A percentile compares a stretch with the other conserved stretches of the same genome.
Evolutionary conservation across 2,888 invertebrate species (phyloP).

Genomic region (Blomia tropicalis): DNA sequence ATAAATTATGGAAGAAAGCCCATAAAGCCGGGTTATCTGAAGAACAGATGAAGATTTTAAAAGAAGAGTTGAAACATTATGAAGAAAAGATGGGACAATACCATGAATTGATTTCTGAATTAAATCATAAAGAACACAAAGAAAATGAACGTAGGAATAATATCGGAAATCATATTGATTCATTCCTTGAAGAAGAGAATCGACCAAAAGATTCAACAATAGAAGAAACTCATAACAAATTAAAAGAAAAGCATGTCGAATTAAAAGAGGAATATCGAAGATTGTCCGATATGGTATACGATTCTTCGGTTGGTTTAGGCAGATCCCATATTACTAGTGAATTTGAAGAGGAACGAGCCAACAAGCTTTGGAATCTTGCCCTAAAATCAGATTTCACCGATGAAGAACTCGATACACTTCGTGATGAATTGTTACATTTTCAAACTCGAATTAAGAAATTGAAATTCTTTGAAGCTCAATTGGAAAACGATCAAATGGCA

Average conservation of each 20-base stretch:
- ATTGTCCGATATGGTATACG: constrained; percentile 1
- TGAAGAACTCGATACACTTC: constrained; percentile 64
- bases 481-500: constrained; percentile 35
- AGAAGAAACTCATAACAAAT: constrained; percentile 24
- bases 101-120: constrained; percentile 55
- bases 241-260: constrained; percentile 47
- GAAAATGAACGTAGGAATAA: constrained; percentile 12
- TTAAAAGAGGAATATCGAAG: constrained; percentile 48
- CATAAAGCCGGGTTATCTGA: constrained; percentile 54
- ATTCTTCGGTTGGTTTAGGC: constrained; percentile 46
- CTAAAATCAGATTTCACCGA: constrained; percentile 58
- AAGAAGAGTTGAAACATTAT: constrained; percentile 76
- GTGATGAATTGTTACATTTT: constrained; percentile 68
- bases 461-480: constrained; percentile 43
- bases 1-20: constrained; percentile 74
- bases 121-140: constrained; percentile 42
- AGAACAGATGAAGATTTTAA: constrained; percentile 61
- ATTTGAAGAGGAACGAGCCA: constrained; percentile 77
- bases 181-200: constrained; percentile 26
- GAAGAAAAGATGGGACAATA: constrained; percentile 84
- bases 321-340: too few species aligned
- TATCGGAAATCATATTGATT: constrained; percentile 26
- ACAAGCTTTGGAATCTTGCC: constrained; percentile 70
- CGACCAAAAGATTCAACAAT: neutral
- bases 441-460: constrained; percentile 47